These are phyloP conservation scores for Muntiacus reevesi DNA, from an alignment of 2,113 vertebrate species.

Conservation along the genomic window DNA sequence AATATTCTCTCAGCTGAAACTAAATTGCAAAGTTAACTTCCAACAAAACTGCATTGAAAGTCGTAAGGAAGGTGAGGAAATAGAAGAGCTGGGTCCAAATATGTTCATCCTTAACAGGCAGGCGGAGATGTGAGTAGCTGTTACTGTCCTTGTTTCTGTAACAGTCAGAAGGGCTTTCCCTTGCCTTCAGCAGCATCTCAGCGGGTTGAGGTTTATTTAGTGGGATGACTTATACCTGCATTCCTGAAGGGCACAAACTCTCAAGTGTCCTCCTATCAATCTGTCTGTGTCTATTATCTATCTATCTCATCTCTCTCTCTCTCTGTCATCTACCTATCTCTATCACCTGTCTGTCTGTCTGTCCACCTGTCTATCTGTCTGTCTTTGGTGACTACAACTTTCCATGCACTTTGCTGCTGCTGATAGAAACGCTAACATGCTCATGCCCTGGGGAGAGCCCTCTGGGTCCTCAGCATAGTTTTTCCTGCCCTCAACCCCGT, in stretches of 20 bases:
- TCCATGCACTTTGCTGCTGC: background rate
- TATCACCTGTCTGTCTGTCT: background rate
- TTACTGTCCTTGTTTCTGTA: background rate
- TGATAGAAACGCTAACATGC: background rate
- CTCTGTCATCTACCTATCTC: too few relatives aligned
- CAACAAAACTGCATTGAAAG: background rate
- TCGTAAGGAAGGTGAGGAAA: background rate
- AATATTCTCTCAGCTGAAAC: background rate
- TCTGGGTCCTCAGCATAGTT: background rate
- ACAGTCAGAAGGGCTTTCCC: background rate
- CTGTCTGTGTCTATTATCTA: too few relatives aligned
- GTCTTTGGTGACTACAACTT: background rate
- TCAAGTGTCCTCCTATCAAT: background rate
- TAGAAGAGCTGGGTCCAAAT: background rate
- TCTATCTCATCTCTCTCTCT: too few relatives aligned
- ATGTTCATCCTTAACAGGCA: accelerated
- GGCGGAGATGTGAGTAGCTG: accelerated
- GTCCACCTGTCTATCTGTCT: background rate
- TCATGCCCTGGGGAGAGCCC: background rate
- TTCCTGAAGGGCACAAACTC: background rate
- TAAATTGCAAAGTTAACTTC: background rate
- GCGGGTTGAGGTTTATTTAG: background rate
- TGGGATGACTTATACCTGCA: background rate
- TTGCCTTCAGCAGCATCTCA: background rate
- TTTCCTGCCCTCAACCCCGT: background rate